A percentile compares a stretch with the other conserved stretches of the same genome.
phyloP scores from a whole-genome alignment of 2,888 invertebrate species.

The Sinohyriopsis cumingii region DNA sequence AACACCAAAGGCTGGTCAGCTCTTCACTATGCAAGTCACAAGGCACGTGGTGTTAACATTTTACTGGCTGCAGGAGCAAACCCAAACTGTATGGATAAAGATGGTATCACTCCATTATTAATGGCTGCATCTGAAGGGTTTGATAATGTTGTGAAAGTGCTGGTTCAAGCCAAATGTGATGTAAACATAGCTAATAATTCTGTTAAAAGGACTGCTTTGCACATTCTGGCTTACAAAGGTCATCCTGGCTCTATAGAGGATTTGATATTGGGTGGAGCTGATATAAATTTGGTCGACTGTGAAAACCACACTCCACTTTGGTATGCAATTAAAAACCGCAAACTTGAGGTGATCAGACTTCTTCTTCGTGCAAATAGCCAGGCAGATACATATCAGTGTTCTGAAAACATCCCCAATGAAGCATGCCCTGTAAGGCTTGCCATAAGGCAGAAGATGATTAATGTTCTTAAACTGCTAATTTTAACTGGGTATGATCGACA shows the following conservation, averaged over 20 bases:
- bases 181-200: slow-evolving; percentile 57
- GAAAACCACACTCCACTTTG: slow-evolving; percentile 59
- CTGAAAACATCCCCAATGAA: slow-evolving; percentile 28
- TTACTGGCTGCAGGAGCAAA: slow-evolving; percentile 61
- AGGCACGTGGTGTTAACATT: slow-evolving; percentile 57
- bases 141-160: slow-evolving; percentile 55
- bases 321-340: slow-evolving; percentile 63
- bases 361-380: slow-evolving; percentile 62
- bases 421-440: slow-evolving; percentile 57
- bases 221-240: slow-evolving; percentile 67
- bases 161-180: slow-evolving; percentile 55
- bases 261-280: slow-evolving; percentile 55
- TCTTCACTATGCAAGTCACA: slow-evolving; percentile 71
- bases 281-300: slow-evolving; percentile 55
- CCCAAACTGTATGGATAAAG: slow-evolving; percentile 56
- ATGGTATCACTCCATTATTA: slow-evolving; percentile 63
- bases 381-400: slow-evolving; percentile 57
- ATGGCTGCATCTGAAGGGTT: slow-evolving; percentile 68
- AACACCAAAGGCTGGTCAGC: slow-evolving; percentile 73
- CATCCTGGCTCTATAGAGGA: slow-evolving; percentile 58
- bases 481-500: slow-evolving; percentile 60
- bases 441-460: slow-evolving; percentile 39
- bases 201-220: slow-evolving; percentile 57
- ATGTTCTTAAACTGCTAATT: slow-evolving; percentile 63
- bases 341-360: slow-evolving; percentile 54